Base-by-base conservation (phyloP, 2,888 invertebrate genomes). In the Dascillus cervinus region DNA sequence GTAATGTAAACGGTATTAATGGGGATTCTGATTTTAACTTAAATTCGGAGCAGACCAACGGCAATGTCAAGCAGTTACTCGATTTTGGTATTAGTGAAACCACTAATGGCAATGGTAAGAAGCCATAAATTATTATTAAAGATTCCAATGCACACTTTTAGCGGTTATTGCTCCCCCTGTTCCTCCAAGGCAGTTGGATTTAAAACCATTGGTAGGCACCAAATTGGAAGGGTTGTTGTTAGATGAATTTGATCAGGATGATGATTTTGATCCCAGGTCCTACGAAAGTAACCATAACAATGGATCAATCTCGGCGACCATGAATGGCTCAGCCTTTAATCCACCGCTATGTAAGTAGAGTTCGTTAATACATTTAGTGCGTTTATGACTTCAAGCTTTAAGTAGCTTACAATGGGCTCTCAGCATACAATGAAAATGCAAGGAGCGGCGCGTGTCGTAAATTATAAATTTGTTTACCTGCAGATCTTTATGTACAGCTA, bases 251-350 rank as follows among this genome's bases (percentile, higher is more conserved):
- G 87, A 90, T 52, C 81, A 78, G 42, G 49, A 66, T 66, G 50
- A 67, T 66, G 83, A 88, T 65, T 92, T 92, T 58, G 87, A 92
- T 70, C 91, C 92, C 0, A 75, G 91, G 40, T 89, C 89, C 11
- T 82, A 75, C 48, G 89, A 89, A 59, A 76, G 70, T 29, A 72
- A 73, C 31, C 44, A 62, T 34, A 65, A 70, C 9, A 62, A 69
- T 11, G 49, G 55, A 13, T 39, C 45, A 19, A 52, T 52, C 43
- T 48, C 55, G 35, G 55, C 49, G n/a, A 58, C 52, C 48, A 55
- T 53, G 20, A 58, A 50, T 39, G 43, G 46, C 12, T 48, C 44
- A 29, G 47, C 58, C 10, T 55, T 60, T 23, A 70, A 60, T 58
- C 70, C 84, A 32, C 84, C 85, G 29, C 65, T 84, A 45, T 65